phyloP scores from a whole-genome alignment of 92 coral and sea anemone genomes.

The Diadumene lineata region DNA sequence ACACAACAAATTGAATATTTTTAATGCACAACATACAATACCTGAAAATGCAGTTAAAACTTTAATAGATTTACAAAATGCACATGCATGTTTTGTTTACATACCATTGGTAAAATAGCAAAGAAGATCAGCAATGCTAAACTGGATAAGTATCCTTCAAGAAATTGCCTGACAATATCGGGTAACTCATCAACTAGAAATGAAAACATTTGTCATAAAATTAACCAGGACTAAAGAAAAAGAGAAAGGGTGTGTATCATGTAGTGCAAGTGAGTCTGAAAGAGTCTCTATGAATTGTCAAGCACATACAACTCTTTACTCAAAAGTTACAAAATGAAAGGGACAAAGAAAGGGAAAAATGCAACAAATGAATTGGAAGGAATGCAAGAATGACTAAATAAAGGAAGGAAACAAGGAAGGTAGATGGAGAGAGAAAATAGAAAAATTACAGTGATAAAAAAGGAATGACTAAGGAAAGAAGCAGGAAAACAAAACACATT shows the following conservation, averaged over 20 bases:
- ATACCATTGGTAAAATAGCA: constrained; percentile 86
- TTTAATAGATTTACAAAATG: too few species aligned
- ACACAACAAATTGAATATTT: background rate
- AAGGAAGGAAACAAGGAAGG: background rate
- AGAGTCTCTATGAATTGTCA: too few species aligned
- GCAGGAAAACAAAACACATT: background rate
- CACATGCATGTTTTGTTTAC: constrained; percentile 15
- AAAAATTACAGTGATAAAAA: background rate
- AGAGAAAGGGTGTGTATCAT: too few species aligned
- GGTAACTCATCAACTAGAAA: constrained; percentile 61
- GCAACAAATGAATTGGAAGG: background rate
- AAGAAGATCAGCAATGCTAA: constrained; percentile 73
- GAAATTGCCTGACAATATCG: constrained; percentile 50
- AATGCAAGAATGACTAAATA: background rate
- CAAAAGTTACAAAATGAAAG: background rate
- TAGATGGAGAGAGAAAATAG: background rate
- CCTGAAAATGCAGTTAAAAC: too few species aligned
- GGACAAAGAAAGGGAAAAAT: background rate
- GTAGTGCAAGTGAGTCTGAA: too few species aligned
- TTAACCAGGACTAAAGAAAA: too few species aligned
- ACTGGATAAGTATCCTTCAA: constrained; percentile 86
- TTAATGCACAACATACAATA: too few species aligned
- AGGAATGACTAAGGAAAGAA: background rate
- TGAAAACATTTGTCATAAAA: too few species aligned
- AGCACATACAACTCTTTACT: background rate